These are phyloP conservation scores for Gryllus bimaculatus DNA, from an alignment of 1,140 invertebrate species.

Conservation along the genomic window DNA sequence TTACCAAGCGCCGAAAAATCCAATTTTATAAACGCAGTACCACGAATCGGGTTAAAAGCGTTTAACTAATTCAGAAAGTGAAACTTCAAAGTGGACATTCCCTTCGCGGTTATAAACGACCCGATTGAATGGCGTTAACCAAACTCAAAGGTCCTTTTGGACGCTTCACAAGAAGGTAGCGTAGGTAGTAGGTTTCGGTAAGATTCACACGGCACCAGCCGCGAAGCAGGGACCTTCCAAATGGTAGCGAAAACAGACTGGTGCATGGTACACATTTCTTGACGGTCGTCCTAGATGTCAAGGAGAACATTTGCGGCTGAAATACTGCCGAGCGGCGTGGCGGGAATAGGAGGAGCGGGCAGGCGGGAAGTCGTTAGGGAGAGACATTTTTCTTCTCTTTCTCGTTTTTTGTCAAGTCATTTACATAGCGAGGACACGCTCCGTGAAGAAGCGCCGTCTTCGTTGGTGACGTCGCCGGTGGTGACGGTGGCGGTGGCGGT, in stretches of 20 bases:
- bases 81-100: too few species aligned
- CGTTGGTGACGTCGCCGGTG: too few species aligned
- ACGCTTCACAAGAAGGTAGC: too few species aligned
- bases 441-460: background rate
- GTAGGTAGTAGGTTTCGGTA: background rate
- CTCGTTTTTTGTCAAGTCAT: background rate
- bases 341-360: background rate
- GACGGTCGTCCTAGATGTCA: background rate
- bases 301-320: background rate
- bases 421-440: background rate
- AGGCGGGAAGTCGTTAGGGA: conserved; percentile 2
- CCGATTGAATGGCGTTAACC: too few species aligned
- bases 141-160: too few species aligned
- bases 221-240: background rate
- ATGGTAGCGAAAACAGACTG: background rate
- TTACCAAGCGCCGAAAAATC: too few species aligned
- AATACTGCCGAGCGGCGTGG: background rate
- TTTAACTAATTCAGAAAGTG: too few species aligned
- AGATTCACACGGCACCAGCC: background rate
- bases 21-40: too few species aligned
- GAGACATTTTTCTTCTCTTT: background rate
- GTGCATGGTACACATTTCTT: background rate
- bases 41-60: too few species aligned
- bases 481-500: background rate
- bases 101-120: too few species aligned